These are phyloP conservation scores for Machimus rusticus DNA, from an alignment of 2,888 invertebrate genomes.

Conservation along the genomic window DNA sequence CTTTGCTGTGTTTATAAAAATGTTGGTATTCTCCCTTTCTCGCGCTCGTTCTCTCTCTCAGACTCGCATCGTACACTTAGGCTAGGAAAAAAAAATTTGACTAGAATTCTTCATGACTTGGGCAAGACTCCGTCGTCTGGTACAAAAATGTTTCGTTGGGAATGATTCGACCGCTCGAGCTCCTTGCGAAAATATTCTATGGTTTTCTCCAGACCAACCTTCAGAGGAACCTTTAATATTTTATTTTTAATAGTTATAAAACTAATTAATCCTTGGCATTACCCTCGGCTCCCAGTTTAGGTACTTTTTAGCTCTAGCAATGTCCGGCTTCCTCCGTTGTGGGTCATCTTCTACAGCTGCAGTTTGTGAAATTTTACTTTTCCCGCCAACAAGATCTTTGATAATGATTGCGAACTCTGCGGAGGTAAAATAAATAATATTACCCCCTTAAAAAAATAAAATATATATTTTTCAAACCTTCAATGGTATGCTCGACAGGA, in stretches of 20 bases:
- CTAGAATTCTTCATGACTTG: conserved; percentile 16
- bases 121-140: conserved; percentile 47
- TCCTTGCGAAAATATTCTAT: conserved; percentile 94
- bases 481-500: conserved; percentile 96
- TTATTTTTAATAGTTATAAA: background rate
- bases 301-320: conserved; percentile 82
- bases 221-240: conserved; percentile 72
- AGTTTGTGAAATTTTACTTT: conserved; percentile 81
- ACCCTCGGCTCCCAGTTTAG: conserved; percentile 94
- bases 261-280: conserved; percentile 40
- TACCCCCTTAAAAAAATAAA: too few species aligned
- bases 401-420: conserved; percentile 88
- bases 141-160: conserved; percentile 64
- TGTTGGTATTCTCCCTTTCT: background rate
- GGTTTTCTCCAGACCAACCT: conserved; percentile 88
- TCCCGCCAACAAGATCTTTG: conserved; percentile 83
- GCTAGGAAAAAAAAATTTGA: background rate
- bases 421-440: conserved; percentile 26
- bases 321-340: conserved; percentile 92
- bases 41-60: background rate
- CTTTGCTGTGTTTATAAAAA: background rate
- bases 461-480: conserved; percentile 66
- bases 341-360: conserved; percentile 96
- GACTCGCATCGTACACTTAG: background rate
- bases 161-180: conserved; percentile 70